Conservation (phyloP, 2,113 vertebrate species). For the Psittacus erithacus region DNA sequence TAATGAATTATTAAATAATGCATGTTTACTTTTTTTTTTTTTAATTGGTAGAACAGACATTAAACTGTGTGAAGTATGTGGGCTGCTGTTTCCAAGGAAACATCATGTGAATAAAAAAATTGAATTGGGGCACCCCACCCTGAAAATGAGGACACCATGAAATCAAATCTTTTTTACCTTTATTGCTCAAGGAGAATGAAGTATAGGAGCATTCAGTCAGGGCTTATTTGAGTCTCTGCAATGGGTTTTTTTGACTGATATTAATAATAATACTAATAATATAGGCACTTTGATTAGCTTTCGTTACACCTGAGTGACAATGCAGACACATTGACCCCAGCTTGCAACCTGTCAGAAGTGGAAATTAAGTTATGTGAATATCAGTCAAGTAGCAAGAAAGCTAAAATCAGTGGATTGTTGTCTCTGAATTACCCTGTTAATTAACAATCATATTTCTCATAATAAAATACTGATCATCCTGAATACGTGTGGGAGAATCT, state of each 20-base stretch:
- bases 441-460: not conserved
- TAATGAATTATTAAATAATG: not conserved
- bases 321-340: not conserved
- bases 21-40: not conserved
- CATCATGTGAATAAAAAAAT: not conserved
- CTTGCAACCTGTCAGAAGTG: not conserved
- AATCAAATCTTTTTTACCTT: not conserved
- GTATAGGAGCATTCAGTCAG: not conserved
- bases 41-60: not conserved
- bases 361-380: not conserved
- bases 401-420: not conserved
- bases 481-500: not conserved
- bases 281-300: not conserved
- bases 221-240: not conserved
- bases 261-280: not conserved
- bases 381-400: not conserved
- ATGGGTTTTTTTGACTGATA: not conserved
- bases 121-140: not conserved
- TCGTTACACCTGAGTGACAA: not conserved
- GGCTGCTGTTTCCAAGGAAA: slow-evolving; percentile 13
- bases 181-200: not conserved
- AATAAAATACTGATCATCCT: not conserved
- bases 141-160: not conserved
- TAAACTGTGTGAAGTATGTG: not conserved
- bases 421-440: not conserved